These are phyloP conservation scores for Falco biarmicus DNA, from an alignment of 2,797 vertebrate genomes.

Conservation along the genomic window DNA sequence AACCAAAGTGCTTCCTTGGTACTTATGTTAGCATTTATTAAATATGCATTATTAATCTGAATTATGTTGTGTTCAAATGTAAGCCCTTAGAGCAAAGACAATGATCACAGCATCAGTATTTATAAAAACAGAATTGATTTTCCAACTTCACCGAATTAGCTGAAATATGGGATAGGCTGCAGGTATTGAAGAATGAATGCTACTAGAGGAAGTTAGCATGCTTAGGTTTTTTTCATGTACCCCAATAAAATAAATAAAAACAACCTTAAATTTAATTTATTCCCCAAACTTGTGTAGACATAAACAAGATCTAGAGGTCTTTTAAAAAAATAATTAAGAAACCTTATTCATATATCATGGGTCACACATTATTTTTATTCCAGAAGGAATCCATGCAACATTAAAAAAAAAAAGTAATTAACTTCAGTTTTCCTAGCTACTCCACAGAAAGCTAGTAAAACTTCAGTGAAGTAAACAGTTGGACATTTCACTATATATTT, in stretches of 20 bases:
- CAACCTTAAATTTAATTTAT: neutral
- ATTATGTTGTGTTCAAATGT: slow-evolving; percentile 58
- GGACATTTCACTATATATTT: neutral
- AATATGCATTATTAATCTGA: slow-evolving; percentile 72
- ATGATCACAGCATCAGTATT: slow-evolving; percentile 55
- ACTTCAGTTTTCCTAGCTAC: neutral
- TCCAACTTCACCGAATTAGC: slow-evolving; percentile 59
- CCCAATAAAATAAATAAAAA: neutral
- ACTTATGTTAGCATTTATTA: slow-evolving; percentile 63
- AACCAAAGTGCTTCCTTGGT: slow-evolving; percentile 45
- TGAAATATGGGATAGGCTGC: slow-evolving; percentile 39
- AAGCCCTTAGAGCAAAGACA: slow-evolving; percentile 63
- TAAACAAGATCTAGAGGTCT: neutral
- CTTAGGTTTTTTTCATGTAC: neutral
- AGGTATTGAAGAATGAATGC: slow-evolving; percentile 21
- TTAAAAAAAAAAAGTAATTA: neutral
- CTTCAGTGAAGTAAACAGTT: neutral
- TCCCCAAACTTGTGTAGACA: neutral
- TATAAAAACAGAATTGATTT: slow-evolving; percentile 66
- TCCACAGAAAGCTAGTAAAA: neutral
- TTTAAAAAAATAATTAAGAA: neutral
- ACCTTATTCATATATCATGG: neutral
- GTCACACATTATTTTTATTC: neutral
- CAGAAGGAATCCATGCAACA: neutral
- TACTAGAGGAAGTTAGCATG: neutral